Evolutionary conservation across 2,797 vertebrate species (phyloP), one percentile per base, ranked within the genome.

Genomic region (Hypotaenidia okinawae): DNA sequence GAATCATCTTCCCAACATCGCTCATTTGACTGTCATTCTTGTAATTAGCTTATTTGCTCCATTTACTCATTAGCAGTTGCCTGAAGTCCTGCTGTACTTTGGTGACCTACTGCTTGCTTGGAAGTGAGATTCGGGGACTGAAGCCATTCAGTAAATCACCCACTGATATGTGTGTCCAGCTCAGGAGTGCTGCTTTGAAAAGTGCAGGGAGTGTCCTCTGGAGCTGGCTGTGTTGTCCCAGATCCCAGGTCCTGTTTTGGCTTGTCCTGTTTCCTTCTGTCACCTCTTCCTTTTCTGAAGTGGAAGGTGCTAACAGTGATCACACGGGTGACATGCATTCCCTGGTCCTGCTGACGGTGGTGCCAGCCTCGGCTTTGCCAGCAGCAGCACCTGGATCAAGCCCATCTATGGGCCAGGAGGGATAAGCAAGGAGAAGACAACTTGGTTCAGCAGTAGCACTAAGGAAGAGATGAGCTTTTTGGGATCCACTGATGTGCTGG

Each of bases 1-100:
- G 94, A 76, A 91, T 97, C 89, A 43, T 96, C 93, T 90, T 94
- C 79, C 91, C 62, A 90, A 95, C 89, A 90, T 96, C 84, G 81
- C 45, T 96, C 76, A 95, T 92, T 92, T 97, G 90, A 96, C 94
- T 97, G 90, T 74, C 93, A 96, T 93, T 96, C 97, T 97, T 98
- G 96, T 98, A 98, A 98, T 97, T 97, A 95, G 97, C 97, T 98
- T 87, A 97, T 98, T 98, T 98, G 96, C 98, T 98, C 96, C 96
- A 95, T 97, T 96, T 97, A 97, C 98, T 98, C 96, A 84, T 96
- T 85, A 96, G 94, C 75, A 85, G 78, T 96, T 97, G 93, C 93
- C 96, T 94, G 93, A 94, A 96, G 98, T 97, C 97, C 94, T 97
- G 91, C 96, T 97, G 96, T 97, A 97, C 59, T 89, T 90, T 10